Evolutionary conservation across 2,888 invertebrate species (phyloP).

Genomic region (Metacarcinus magister): DNA sequence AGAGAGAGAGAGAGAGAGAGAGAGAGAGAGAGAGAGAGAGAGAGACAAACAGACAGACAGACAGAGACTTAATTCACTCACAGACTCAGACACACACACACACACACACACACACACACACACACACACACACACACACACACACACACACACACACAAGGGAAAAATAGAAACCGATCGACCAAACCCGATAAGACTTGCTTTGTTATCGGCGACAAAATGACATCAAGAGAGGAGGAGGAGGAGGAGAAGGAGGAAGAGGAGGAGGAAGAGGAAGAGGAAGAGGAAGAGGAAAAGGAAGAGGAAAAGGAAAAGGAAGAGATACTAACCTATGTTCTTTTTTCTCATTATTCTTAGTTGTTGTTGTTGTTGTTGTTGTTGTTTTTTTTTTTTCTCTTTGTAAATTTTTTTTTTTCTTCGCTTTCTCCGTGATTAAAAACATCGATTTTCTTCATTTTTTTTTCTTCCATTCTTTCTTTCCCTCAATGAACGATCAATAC

Average conservation of each 20-base stretch:
- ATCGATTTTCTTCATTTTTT: neutral
- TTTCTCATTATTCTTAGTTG: neutral
- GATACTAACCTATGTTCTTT: neutral
- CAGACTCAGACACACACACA: no score
- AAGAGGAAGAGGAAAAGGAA: neutral
- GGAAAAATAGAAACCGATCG: neutral
- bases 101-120: no score
- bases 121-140: neutral
- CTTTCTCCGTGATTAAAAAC: slow-evolving; percentile 7
- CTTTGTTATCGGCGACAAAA: no score
- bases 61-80: no score
- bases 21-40: neutral
- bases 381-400: neutral
- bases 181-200: no score
- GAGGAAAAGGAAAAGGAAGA: neutral
- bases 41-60: no score
- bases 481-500: neutral
- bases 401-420: neutral
- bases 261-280: neutral
- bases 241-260: no score
- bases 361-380: neutral
- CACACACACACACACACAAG: neutral
- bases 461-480: neutral
- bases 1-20: slow-evolving; percentile 2
- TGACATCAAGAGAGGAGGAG: no score